Evolutionary conservation across 2,113 vertebrate species (phyloP).

Genomic region (Paradoxurus hermaphroditus): DNA sequence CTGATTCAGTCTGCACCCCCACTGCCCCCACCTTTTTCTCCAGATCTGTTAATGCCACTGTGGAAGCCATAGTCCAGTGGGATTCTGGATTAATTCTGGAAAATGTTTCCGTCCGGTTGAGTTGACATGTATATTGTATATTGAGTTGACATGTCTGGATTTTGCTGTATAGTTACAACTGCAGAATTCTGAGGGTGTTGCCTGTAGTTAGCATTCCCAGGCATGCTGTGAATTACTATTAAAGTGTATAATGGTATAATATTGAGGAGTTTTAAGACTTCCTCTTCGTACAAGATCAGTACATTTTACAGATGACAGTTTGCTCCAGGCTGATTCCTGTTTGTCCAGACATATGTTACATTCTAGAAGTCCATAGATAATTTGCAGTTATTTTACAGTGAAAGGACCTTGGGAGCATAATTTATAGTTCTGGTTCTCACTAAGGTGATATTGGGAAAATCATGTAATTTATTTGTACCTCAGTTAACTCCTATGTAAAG

Average conservation of each 20-base stretch:
- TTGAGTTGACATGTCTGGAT: neutral
- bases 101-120: neutral
- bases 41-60: neutral
- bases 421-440: neutral
- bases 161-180: constrained; percentile 21
- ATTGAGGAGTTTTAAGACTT: neutral
- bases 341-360: neutral
- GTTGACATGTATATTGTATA: neutral
- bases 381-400: neutral
- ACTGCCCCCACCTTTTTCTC: neutral
- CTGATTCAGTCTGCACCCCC: neutral
- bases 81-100: neutral
- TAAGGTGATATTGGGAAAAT: neutral
- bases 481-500: constrained; percentile 20
- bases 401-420: neutral
- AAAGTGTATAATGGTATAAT: neutral
- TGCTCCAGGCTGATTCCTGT: neutral
- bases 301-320: neutral
- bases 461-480: neutral
- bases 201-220: neutral
- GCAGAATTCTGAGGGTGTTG: neutral
- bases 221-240: neutral
- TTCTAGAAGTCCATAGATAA: neutral
- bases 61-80: neutral
- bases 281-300: neutral